These are phyloP conservation scores for Thaleichthys pacificus DNA, from an alignment of 2,797 vertebrate species.

Conservation along the genomic window DNA sequence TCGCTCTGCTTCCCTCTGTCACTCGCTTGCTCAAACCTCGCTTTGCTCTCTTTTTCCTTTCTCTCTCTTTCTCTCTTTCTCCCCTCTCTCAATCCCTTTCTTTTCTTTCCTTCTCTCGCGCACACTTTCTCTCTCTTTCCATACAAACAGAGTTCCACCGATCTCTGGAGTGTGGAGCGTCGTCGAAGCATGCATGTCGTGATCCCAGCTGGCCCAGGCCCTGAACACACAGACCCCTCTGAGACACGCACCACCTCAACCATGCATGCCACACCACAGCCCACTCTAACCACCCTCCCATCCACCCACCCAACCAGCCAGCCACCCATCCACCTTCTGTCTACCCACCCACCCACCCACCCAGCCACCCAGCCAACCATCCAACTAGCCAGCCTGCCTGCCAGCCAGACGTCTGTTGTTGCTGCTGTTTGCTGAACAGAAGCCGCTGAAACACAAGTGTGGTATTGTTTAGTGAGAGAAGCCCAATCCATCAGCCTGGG, in stretches of 20 bases:
- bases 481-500: conserved; percentile 24
- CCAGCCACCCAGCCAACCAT: neutral
- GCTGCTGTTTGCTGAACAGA: conserved; percentile 7
- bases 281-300: neutral
- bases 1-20: conserved; percentile 27
- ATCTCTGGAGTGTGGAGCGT: too few species aligned
- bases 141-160: neutral
- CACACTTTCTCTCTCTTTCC: conserved; percentile 33
- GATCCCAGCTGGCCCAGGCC: conserved; percentile 33
- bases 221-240: conserved; percentile 46
- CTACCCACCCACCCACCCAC: neutral
- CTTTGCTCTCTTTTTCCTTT: conserved; percentile 4
- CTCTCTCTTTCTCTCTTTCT: conserved; percentile 26
- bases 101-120: conserved; percentile 19
- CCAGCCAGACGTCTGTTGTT: conserved; percentile 20
- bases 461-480: conserved; percentile 9
- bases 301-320: neutral
- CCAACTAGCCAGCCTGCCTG: neutral
- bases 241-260: conserved; percentile 31
- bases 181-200: conserved; percentile 18
- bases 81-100: conserved; percentile 33
- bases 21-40: conserved; percentile 26
- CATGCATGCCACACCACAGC: conserved; percentile 29
- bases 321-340: neutral
- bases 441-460: neutral